These are phyloP conservation scores for Mesaphorura yosii DNA, from an alignment of 1,140 invertebrate species.

Conservation along the genomic window DNA sequence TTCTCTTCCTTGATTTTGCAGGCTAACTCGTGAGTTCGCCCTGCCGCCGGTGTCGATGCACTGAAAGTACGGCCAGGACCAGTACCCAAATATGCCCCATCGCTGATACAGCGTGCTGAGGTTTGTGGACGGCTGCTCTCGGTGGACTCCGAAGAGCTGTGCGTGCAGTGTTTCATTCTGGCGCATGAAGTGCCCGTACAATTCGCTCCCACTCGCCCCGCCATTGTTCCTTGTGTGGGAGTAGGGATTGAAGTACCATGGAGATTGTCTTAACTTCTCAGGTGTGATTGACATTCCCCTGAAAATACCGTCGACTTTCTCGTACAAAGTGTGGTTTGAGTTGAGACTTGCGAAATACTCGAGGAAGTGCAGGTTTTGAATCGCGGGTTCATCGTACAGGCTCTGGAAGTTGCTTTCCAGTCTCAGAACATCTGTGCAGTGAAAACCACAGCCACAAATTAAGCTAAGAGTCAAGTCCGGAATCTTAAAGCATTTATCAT, in stretches of 20 bases:
- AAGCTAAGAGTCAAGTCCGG: neutral
- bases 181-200: neutral
- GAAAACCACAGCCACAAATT: neutral
- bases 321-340: neutral
- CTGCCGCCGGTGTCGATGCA: conserved; percentile 5
- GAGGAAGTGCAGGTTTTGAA: neutral
- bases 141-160: neutral
- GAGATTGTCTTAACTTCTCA: neutral
- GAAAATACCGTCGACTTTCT: neutral
- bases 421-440: neutral
- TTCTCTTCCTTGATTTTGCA: neutral
- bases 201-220: no score
- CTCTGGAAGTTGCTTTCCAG: neutral
- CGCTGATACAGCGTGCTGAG: neutral
- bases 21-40: no score
- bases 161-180: no score
- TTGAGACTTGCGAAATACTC: neutral
- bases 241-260: neutral
- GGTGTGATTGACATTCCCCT: neutral
- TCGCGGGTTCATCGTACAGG: neutral
- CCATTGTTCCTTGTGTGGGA: no score
- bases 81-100: conserved; percentile 2
- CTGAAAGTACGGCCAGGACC: conserved; percentile 23
- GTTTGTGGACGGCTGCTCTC: neutral
- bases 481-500: neutral